Base-by-base conservation (phyloP, 2,113 vertebrate genomes). In the Psephotus haematonotus region DNA sequence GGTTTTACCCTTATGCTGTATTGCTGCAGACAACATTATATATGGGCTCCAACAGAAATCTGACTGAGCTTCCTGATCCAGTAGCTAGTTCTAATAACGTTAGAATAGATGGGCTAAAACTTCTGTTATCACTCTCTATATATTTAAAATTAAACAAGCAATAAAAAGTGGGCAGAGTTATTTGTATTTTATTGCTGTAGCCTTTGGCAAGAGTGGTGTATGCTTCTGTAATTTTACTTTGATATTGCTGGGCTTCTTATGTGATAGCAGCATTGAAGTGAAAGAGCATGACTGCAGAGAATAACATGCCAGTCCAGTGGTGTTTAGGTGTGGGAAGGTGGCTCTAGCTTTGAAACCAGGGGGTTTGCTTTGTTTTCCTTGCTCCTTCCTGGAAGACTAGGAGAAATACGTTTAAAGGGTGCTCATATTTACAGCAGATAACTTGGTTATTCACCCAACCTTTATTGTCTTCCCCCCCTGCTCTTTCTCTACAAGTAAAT, bases 201-300 rank as follows among this genome's bases (percentile, higher is more conserved):
- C 86, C 77, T 49, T 90, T 94, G 92, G 86, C 91, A 87, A 93
- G 82, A 96, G 77, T 53, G 76, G 47, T 57, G 39, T 90, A 31
- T 77, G 67, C 75, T 91, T 68, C 91, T 90, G 18, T 82, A 85
- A 97, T 83, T 93, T 79, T 86, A 29, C 57, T 92, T 92, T 96
- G 84, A 95, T 95, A 86, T 46, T 92, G 87, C 75, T 84, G 79
- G 53, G 92, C 90, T 76, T 80, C 89, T 52, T 85, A 44, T 59
- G 88, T 69, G 68, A 69, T 90, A 92, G 84, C 28, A 37, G 60
- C 75, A 82, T 60, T 86, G 94, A 94, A 95, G 94, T 82, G 81
- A 81, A 93, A 87, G 57, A 68, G 37, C 62, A 33, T 86, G 84
- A 52, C 86, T 91, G 67, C 72, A 49, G 91, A 88, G 88, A 92